Base-by-base conservation (phyloP, 2,113 vertebrate species). In the Solea solea region DNA sequence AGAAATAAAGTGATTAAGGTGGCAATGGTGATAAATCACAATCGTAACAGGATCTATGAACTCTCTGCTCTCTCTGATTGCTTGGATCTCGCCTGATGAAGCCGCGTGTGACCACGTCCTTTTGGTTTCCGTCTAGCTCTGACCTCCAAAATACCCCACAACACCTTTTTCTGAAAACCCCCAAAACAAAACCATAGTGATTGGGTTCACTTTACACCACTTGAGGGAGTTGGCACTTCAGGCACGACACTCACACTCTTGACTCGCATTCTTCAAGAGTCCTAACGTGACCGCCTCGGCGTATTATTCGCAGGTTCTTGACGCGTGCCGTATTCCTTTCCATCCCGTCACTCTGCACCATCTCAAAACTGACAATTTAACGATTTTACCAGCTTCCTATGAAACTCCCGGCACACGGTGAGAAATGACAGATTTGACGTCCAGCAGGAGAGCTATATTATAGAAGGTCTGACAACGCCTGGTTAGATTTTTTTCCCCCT, bases 321-420 rank as follows among this genome's bases (percentile, higher is more conserved):
- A 42, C 81, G 70, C n/a, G 76, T 77, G 76, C 79, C 89, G 83
- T 83, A 90, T 92, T 87, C 89, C 69, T 91, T 93, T 93, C 90
- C 92, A 70, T 77, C 80, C 81, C 7, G 85, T 92, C 93, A 94
- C 82, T 93, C 91, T 86, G 87, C 87, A 92, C 90, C 91, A 88
- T 86, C 88, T 94, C 92, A 94, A 88, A 91, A 85, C 86, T 90
- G 91, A 94, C 90, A 94, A 92, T 91, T 93, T 95, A 95, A 96
- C 87, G 91, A 91, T 93, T 96, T 95, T 94, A 94, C 90, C 94
- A 95, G 92, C 87, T 96, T 94, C 90, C 91, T 90, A 89, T 64
- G 89, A 92, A 94, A 93, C 46, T 90, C 93, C 92, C 91, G 79
- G 79, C 74, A 78, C 91, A 88, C 79, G 61, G 70, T 89, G 91